These are phyloP conservation scores for Neodon shergylaensis DNA, from an alignment of 2,113 vertebrate genomes.

Conservation along the genomic window DNA sequence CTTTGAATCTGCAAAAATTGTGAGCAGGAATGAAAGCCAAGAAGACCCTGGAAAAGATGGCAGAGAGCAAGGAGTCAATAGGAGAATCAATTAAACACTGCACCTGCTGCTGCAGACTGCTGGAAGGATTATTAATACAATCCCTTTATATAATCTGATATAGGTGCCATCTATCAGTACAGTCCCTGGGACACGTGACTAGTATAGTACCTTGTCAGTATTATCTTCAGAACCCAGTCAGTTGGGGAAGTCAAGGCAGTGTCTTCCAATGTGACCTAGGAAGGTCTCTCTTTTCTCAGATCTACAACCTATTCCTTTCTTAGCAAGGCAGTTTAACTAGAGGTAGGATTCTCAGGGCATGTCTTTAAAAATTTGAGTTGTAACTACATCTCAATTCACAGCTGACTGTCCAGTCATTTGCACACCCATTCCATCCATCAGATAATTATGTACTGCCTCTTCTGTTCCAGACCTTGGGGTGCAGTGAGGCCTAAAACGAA, in stretches of 20 bases:
- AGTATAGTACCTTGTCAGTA: conserved; percentile 94
- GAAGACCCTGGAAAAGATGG: conserved; percentile 96
- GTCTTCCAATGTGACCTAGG: neutral
- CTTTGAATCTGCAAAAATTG: conserved; percentile 98
- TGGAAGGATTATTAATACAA: conserved; percentile 89
- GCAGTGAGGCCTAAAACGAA: neutral
- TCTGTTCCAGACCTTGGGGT: neutral
- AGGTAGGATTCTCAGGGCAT: neutral
- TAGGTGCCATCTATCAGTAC: conserved; percentile 95
- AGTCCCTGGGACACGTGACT: conserved; percentile 89
- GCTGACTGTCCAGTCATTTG: neutral
- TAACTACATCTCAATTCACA: neutral
- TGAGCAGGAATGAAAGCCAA: conserved; percentile 97
- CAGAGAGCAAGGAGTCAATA: conserved; percentile 82
- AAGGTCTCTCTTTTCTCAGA: neutral
- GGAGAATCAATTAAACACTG: neutral
- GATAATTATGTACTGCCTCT: neutral
- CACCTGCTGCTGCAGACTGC: neutral
- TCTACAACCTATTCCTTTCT: neutral
- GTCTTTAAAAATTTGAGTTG: neutral
- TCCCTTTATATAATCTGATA: too few relatives aligned
- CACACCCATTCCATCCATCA: neutral
- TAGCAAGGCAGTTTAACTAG: neutral
- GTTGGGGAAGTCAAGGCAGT: conserved; percentile 94
- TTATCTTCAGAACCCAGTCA: conserved; percentile 93